Base-by-base conservation (phyloP, 1,140 invertebrate species). In the Phenacoccus solenopsis region DNA sequence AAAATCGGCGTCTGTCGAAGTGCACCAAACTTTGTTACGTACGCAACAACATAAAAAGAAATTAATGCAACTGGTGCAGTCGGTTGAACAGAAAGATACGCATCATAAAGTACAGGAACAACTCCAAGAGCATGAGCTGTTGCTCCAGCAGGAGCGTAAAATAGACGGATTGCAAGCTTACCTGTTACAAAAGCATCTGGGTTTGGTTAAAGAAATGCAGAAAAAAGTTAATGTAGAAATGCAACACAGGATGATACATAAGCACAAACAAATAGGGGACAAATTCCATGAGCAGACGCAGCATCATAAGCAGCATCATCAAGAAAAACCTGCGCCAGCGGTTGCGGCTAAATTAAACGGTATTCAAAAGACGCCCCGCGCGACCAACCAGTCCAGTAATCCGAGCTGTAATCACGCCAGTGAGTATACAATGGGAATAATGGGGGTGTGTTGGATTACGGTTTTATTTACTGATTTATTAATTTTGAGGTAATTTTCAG, bases 101-200 rank as follows among this genome's bases (percentile, higher is more conserved):
- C 59, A 64, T 5, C 59, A 64, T 10, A 64, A 64, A 64, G 25
- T 64, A 64, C 59, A 64, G 16, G 25, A 64, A 24, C 59, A 64
- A 64, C 59, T 64, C 25, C 59, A 64, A 64, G 59, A 64, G 13
- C 59, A 64, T 10, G 20, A 64, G 59, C 10, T 20, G 9, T 20
- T 64, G 2, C 9, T 64, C 12, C 59, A 64, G 9, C 59, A 64
- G 21, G 20, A 64, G 25, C 59, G 59, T 1, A 64, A 64, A 27
- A 64, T 64, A 9, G 59, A 64, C 21, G 59, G 25, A 24, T 27
- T 64, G 20, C 59, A 64, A 27, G 25, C 59, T 7, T 22, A 64
- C 16, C 21, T 64, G 9, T 64, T 64, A 24, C 59, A 64, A 27
- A 20, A 64, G 20, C 59, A 64, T 64, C 59, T 64, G 21, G 20